These are phyloP conservation scores for Odocoileus hemionus DNA, from an alignment of 2,113 vertebrate genomes.

Conservation along the genomic window DNA sequence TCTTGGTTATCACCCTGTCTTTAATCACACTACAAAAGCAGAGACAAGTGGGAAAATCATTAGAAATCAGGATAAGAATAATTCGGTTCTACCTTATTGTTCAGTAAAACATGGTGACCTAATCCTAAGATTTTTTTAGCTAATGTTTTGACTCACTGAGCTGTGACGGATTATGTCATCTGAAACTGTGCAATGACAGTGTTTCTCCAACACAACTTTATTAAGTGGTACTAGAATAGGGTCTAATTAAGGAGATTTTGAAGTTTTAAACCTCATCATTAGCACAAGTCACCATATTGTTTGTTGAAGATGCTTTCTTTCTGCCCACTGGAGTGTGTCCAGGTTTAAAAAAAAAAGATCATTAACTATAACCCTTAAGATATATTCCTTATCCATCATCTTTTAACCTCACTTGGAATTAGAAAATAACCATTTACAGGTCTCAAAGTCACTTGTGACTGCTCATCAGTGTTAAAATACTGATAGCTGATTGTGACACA, in stretches of 20 bases:
- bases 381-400: constrained; percentile 5
- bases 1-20: neutral
- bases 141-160: constrained; percentile 46
- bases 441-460: constrained; percentile 39
- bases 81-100: neutral
- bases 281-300: neutral
- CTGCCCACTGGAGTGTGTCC: neutral
- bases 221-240: constrained; percentile 10
- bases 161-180: constrained; percentile 44
- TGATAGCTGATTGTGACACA: constrained; percentile 30
- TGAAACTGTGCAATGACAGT: neutral
- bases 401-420: constrained; percentile 40
- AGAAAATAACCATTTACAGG: constrained; percentile 44
- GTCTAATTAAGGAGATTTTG: constrained; percentile 47
- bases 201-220: constrained; percentile 54
- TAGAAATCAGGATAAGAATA: constrained; percentile 6
- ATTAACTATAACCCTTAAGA: neutral
- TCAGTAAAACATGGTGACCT: constrained; percentile 15
- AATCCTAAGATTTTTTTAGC: neutral
- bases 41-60: neutral
- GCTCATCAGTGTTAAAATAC: constrained; percentile 42
- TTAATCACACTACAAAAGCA: neutral
- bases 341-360: neutral
- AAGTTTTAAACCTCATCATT: constrained; percentile 42
- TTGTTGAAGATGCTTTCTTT: neutral